Percentiles rank a stretch among this genome's conserved stretches.
These are phyloP conservation scores for Pachydiplax longipennis DNA, from an alignment of 2,888 invertebrate genomes.

Conservation along the genomic window DNA sequence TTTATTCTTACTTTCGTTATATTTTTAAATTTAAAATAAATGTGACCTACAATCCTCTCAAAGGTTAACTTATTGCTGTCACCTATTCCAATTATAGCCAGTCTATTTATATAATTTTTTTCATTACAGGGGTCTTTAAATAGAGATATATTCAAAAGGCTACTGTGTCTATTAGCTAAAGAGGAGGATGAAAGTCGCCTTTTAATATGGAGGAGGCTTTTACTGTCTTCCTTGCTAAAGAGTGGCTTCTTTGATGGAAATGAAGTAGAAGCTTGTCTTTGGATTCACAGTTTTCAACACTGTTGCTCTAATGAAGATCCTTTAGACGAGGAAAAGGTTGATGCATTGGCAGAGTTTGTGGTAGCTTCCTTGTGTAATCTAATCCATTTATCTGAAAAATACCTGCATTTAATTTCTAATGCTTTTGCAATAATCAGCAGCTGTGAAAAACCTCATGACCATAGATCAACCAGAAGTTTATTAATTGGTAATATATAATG, in stretches of 20 bases:
- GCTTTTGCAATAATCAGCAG: neutral
- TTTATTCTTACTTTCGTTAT: too few relatives aligned
- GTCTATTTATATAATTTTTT: neutral
- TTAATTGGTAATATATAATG: neutral
- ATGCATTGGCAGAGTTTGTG: neutral
- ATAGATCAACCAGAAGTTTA: neutral
- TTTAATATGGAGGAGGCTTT: neutral
- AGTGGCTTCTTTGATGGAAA: conserved; percentile 72
- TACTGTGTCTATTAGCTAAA: neutral
- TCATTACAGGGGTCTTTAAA: neutral
- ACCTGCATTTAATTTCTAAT: neutral
- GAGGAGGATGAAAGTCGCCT: neutral
- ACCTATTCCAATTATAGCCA: too few relatives aligned
- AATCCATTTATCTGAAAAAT: neutral
- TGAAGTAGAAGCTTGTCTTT: conserved; percentile 71
- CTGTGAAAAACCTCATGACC: neutral
- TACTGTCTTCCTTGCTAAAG: conserved; percentile 64
- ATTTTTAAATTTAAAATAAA: too few relatives aligned
- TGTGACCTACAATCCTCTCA: too few relatives aligned
- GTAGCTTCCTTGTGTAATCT: neutral
- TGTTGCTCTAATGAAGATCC: neutral
- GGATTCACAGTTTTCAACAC: conserved; percentile 64
- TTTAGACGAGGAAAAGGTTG: neutral
- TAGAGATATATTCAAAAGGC: neutral
- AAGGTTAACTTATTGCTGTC: too few relatives aligned